A percentile compares a stretch with the other conserved stretches of the same genome.
These are phyloP conservation scores for Butorides virescens DNA, from an alignment of 2,113 vertebrate genomes.

Conservation along the genomic window DNA sequence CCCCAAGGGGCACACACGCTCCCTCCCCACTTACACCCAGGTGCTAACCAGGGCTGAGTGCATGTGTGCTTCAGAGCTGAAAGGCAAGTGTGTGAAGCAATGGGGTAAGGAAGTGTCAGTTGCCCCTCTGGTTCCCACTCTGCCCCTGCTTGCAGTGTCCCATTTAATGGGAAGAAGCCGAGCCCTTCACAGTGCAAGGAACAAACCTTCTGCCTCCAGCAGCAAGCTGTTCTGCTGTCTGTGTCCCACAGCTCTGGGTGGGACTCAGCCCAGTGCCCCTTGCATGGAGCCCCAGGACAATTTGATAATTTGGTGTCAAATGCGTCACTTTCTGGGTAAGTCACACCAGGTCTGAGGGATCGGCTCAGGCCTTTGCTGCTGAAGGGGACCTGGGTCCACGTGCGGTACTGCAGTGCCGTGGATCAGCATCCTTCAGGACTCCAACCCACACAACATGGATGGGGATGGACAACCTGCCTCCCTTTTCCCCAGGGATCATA, in stretches of 20 bases:
- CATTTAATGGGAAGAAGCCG: background rate
- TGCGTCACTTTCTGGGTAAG: background rate
- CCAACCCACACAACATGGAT: accelerated
- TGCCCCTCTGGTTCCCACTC: background rate
- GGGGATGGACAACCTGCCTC: background rate
- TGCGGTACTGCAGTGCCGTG: background rate
- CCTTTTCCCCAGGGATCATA: background rate
- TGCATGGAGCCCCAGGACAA: background rate
- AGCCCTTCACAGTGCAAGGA: background rate
- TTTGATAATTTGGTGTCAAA: background rate
- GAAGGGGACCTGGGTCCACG: no score
- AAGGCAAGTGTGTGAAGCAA: background rate
- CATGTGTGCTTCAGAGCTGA: accelerated
- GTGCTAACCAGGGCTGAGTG: background rate
- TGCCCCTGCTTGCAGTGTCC: background rate
- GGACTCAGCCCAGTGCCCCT: background rate
- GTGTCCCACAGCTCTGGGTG: background rate
- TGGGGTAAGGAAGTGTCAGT: background rate
- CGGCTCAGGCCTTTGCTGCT: background rate
- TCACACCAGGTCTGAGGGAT: background rate
- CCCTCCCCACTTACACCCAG: background rate
- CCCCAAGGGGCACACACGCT: background rate
- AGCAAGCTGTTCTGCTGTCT: background rate
- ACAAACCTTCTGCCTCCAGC: background rate
- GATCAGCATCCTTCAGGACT: background rate